phyloP scores from a whole-genome alignment of 2,113 vertebrate genomes.

The Sinosuthora webbiana region DNA sequence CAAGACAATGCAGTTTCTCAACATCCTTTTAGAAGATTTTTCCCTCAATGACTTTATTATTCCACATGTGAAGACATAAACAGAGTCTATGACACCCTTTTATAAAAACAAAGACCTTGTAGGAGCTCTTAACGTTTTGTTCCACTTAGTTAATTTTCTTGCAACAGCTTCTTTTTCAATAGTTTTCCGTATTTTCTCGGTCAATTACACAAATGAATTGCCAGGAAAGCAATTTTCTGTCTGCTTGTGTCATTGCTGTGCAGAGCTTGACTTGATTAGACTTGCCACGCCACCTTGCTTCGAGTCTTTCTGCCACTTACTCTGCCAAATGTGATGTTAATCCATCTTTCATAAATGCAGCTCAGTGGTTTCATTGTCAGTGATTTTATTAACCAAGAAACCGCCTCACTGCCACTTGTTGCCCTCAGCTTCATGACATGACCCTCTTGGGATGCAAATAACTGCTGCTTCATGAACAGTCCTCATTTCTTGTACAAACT shows the following conservation, averaged over 20 bases:
- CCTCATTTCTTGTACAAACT: not conserved
- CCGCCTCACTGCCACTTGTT: not conserved
- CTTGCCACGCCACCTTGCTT: not conserved
- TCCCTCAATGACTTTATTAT: not conserved
- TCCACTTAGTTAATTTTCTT: not conserved
- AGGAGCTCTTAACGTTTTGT: not conserved
- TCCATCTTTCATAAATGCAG: not conserved
- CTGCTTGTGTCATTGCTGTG: not conserved
- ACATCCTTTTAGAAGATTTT: not conserved
- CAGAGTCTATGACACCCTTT: not conserved
- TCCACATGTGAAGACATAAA: not conserved
- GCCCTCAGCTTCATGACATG: not conserved
- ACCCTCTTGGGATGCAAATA: not conserved
- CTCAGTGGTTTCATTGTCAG: not conserved
- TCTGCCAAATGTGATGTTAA: not conserved
- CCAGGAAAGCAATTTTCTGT: not conserved
- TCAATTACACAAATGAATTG: not conserved
- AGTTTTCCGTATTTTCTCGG: not conserved
- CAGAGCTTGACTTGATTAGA: not conserved
- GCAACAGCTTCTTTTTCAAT: not conserved
- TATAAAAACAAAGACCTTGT: not conserved
- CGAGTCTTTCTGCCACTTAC: not conserved
- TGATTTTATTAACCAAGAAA: constrained; percentile 1
- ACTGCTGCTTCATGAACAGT: not conserved
- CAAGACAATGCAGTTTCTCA: not conserved